These are phyloP conservation scores for Camelus bactrianus DNA, from an alignment of 2,113 vertebrate species.

Conservation along the genomic window DNA sequence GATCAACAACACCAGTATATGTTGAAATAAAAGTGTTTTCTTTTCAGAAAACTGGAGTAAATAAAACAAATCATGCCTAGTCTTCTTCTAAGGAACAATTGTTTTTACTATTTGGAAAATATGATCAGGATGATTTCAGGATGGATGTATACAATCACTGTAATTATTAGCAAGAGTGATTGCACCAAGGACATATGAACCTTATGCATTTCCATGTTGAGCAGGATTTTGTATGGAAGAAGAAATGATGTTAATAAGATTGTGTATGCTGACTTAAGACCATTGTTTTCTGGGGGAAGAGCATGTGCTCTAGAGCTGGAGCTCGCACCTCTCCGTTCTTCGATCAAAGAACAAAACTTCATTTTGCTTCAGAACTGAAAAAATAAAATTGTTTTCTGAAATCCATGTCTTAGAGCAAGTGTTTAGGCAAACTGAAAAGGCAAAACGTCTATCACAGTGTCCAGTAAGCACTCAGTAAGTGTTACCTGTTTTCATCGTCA, in stretches of 20 bases:
- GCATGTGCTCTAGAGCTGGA: no score
- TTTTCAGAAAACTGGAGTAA: conserved; percentile 21
- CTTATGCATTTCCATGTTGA: not conserved
- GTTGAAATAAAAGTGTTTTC: conserved; percentile 15
- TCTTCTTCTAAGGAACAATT: not conserved
- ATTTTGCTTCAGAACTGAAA: no score
- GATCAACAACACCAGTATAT: not conserved
- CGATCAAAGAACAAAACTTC: no score
- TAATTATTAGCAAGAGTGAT: conserved; percentile 47
- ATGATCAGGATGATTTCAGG: not conserved
- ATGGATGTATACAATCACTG: not conserved
- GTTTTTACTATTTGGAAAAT: conserved; percentile 9
- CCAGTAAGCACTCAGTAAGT: not conserved
- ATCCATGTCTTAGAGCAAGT: conserved; percentile 50
- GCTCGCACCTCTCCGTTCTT: no score
- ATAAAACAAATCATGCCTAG: not conserved
- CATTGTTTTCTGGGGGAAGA: not conserved
- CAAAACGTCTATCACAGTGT: conserved; percentile 22
- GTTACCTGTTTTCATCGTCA: not conserved
- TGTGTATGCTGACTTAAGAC: conserved; percentile 20
- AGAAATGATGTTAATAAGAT: conserved; percentile 25
- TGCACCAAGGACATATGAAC: not conserved
- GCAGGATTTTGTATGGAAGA: conserved; percentile 45
- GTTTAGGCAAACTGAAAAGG: conserved; percentile 55
- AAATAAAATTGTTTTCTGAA: not conserved